A percentile compares a stretch with the other conserved stretches of the same genome.
Conservation (phyloP, 2,888 invertebrate species). For the Chrysolina oricalcia region DNA sequence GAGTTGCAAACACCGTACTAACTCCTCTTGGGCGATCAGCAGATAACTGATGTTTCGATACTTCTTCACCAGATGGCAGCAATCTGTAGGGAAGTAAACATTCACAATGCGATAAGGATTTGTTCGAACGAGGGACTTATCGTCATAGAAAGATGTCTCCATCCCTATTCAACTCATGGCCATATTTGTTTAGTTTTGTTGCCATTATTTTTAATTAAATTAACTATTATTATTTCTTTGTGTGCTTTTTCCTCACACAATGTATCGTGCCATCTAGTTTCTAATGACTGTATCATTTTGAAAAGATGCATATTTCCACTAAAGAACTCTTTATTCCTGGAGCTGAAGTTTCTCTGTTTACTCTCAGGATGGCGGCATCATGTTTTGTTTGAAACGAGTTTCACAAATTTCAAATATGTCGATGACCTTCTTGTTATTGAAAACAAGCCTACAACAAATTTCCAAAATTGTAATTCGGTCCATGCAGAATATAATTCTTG, state of each 20-base stretch:
- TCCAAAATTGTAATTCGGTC: background rate
- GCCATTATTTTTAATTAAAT: no score
- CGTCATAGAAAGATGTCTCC: no score
- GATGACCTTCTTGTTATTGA: constrained; percentile 31
- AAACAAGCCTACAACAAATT: background rate
- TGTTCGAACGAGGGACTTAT: no score
- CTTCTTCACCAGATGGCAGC: no score
- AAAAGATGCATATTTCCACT: background rate
- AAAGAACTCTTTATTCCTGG: background rate
- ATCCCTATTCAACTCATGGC: no score
- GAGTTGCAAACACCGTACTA: no score
- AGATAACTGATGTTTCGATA: no score
- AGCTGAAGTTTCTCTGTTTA: background rate
- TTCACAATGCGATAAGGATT: no score
- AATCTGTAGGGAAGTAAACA: no score
- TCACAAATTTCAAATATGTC: constrained; percentile 31
- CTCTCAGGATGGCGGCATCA: background rate
- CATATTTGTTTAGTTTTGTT: no score
- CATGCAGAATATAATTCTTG: background rate
- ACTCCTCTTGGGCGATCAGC: no score
- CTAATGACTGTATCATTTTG: background rate
- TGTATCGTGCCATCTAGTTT: background rate
- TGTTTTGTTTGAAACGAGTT: background rate
- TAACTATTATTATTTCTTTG: no score
- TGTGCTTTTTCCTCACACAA: background rate